These are phyloP conservation scores for Drosophila nikananu DNA, from an alignment of 1,140 invertebrate species.

Conservation along the genomic window DNA sequence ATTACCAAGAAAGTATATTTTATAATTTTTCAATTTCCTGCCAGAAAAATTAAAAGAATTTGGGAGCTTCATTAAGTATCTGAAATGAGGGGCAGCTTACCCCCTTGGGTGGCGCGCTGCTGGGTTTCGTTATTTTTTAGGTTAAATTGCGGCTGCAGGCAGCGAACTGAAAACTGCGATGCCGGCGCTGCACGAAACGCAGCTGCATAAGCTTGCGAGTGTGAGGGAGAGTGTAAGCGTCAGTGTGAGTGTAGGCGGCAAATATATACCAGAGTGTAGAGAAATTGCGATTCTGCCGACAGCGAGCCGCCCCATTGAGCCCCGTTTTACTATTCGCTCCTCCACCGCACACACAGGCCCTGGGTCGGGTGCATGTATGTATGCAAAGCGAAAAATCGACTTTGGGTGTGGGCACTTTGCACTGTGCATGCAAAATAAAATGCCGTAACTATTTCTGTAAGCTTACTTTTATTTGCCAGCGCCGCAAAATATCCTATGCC, in stretches of 20 bases:
- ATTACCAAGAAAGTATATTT: not conserved
- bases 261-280: constrained; percentile 70
- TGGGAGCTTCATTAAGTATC: not conserved
- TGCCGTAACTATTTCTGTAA: constrained; percentile 39
- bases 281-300: constrained; percentile 65
- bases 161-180: constrained; percentile 38
- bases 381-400: constrained; percentile 72
- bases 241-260: constrained; percentile 62
- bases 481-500: constrained; percentile 58
- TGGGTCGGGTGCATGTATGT: constrained; percentile 34
- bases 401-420: constrained; percentile 73
- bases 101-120: constrained; percentile 17
- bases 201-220: constrained; percentile 35
- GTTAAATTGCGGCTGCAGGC: constrained; percentile 74
- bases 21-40: too few species aligned
- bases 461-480: constrained; percentile 62
- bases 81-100: not conserved
- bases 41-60: not conserved
- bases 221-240: constrained; percentile 23
- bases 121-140: constrained; percentile 60
- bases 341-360: constrained; percentile 23
- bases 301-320: constrained; percentile 64
- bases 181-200: constrained; percentile 68
- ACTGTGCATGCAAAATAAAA: constrained; percentile 48
- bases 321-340: constrained; percentile 61